Evolutionary conservation across 2,797 vertebrate genomes (phyloP).

Genomic region (Dendrocincla tyrannina): DNA sequence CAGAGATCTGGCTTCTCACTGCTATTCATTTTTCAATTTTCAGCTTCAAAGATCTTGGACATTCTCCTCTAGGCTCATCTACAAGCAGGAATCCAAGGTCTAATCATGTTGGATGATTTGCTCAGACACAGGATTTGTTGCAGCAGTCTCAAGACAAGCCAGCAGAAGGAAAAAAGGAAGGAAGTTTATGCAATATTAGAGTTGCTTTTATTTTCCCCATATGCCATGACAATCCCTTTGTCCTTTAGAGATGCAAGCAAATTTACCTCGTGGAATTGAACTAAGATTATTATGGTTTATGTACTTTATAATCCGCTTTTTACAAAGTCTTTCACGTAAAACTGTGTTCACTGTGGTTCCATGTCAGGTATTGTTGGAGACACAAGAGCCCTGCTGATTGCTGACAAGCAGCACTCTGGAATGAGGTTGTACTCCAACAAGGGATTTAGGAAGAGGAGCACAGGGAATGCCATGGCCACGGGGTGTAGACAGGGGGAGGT

Average conservation of each 20-base stretch:
- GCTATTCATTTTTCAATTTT: slow-evolving; percentile 70
- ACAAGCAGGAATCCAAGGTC: slow-evolving; percentile 58
- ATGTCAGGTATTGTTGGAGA: neutral
- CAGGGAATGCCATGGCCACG: neutral
- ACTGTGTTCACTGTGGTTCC: neutral
- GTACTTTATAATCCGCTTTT: slow-evolving; percentile 35
- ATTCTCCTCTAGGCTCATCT: slow-evolving; percentile 63
- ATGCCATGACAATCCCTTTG: slow-evolving; percentile 30
- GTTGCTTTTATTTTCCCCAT: slow-evolving; percentile 27
- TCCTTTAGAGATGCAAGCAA: slow-evolving; percentile 32
- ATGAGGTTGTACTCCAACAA: neutral
- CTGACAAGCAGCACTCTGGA: neutral
- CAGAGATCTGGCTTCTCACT: slow-evolving; percentile 7
- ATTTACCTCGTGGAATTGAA: slow-evolving; percentile 33
- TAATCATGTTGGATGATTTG: slow-evolving; percentile 40
- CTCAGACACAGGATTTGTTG: slow-evolving; percentile 53
- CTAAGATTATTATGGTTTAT: neutral
- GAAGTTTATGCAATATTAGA: neutral
- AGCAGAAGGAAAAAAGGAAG: neutral
- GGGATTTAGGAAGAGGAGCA: neutral
- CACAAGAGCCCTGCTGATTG: neutral
- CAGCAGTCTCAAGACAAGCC: slow-evolving; percentile 30
- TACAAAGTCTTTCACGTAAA: neutral
- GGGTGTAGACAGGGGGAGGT: neutral
- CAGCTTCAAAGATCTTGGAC: slow-evolving; percentile 64